Conservation (phyloP, 2,113 vertebrate species). For the Uria lomvia region DNA sequence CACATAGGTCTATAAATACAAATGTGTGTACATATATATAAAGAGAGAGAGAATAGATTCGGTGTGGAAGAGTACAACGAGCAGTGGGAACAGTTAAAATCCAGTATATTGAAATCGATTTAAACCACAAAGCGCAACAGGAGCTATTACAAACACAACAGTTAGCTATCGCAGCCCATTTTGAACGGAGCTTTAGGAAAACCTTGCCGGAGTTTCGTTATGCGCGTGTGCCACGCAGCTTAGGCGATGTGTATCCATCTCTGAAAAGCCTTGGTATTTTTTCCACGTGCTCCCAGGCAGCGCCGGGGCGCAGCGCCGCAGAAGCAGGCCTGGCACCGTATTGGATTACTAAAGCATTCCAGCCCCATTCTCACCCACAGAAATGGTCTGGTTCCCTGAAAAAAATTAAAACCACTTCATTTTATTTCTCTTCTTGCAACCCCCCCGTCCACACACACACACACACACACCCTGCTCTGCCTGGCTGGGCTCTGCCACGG, state of each 20-base stretch:
- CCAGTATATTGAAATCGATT: background rate
- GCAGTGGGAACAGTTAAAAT: background rate
- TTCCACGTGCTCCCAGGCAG: background rate
- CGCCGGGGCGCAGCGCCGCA: background rate
- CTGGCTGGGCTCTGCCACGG: background rate
- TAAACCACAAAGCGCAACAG: background rate
- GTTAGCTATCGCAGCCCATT: background rate
- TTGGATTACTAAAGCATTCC: conserved; percentile 47
- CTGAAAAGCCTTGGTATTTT: background rate
- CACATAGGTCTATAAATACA: background rate
- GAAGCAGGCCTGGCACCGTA: conserved; percentile 9
- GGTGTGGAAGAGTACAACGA: background rate
- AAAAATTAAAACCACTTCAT: background rate
- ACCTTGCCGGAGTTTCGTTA: background rate
- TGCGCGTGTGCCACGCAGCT: background rate
- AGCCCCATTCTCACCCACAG: background rate
- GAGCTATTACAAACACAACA: background rate
- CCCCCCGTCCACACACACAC: no score
- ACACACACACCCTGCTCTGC: background rate
- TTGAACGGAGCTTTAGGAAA: background rate
- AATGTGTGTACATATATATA: background rate
- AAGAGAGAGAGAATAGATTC: background rate
- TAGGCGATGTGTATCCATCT: background rate
- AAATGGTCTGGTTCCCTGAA: background rate
- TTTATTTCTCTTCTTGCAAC: background rate